Evolutionary conservation across 2,888 invertebrate species (phyloP).

Genomic region (Drosophila setosimentum): DNA sequence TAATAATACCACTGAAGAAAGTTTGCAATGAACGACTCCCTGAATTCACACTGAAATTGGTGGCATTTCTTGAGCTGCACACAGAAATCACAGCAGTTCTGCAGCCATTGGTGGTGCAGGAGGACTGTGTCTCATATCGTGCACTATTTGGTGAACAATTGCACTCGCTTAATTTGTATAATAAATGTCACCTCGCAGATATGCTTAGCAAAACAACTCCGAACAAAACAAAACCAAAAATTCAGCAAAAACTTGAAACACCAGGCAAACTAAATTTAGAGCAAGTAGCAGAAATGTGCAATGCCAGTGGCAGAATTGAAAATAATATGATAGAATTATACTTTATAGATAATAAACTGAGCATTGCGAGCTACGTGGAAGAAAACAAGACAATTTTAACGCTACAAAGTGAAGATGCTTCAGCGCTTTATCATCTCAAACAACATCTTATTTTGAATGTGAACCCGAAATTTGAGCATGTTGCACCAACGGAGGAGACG

Average conservation of each 20-base stretch:
- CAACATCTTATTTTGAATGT: constrained; percentile 53
- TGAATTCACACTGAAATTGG: constrained; percentile 61
- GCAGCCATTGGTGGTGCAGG: constrained; percentile 44
- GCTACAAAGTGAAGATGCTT: constrained; percentile 47
- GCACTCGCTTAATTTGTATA: constrained; percentile 25
- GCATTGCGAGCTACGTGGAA: constrained; percentile 5
- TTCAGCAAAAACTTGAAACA: constrained; percentile 35
- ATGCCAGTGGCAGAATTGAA: constrained; percentile 10
- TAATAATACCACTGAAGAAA: constrained; percentile 64
- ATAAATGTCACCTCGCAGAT: constrained; percentile 5
- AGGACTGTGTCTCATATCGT: constrained; percentile 34
- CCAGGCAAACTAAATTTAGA: constrained; percentile 12
- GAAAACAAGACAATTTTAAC: constrained; percentile 16
- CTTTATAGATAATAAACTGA: constrained; percentile 50
- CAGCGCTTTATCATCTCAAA: constrained; percentile 69
- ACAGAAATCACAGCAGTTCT: constrained; percentile 51
- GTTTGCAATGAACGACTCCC: constrained; percentile 52
- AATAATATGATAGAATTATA: constrained; percentile 36
- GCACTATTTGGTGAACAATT: constrained; percentile 52
- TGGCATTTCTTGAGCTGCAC: constrained; percentile 53
- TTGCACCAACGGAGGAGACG: constrained; percentile 6
- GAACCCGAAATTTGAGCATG: not conserved
- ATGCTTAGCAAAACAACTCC: not conserved
- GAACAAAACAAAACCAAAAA: not conserved
- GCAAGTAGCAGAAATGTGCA: constrained; percentile 40